Base-by-base conservation (phyloP, 2,113 vertebrate species). In the Sminthopsis crassicaudata region DNA sequence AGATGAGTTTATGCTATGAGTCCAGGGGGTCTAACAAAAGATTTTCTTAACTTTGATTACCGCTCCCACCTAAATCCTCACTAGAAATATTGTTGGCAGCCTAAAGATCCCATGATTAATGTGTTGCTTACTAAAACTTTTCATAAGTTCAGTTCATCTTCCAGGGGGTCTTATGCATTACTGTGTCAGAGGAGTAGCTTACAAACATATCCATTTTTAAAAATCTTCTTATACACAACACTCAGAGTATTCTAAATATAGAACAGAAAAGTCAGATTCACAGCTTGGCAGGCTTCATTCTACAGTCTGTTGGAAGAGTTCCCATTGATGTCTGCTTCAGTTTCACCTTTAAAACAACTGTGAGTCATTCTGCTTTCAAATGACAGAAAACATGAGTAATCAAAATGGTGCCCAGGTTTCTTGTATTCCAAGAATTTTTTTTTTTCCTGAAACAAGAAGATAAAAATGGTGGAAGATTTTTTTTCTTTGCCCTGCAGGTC, bases 1-100 rank as follows among this genome's bases (percentile, higher is more conserved):
- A 95, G 90, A 94, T 97, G 93, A 97, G 93, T 95, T 98, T 97
- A 53, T 96, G 91, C 95, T 98, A 94, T 90, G 55, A 97, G 94
- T 97, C 91, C 25, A 90, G 91, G 90, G 90, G 23, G n/a, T 94
- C 89, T 92, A 94, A 94, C 0, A 0, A 42, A 93, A 97, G 48
- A 88, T 30, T 96, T 96, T 96, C 91, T 27, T 95, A 48, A n/a
- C 30, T 97, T 22, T 90, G 92, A 94, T 94, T 98, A 96, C 94
- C 25, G 90, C 97, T 95, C 93, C 96, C 97, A 94, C 25, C 50
- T 98, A 97, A 97, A 93, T 67, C 0, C 9, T 91, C 84, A 36
- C 16, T 94, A 53, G 46, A 91, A 22, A 96, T 1, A 42, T 96
- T 91, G 96, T 89, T 51, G 95, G 22, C 93, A 91, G 92, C 96